phyloP scores from a whole-genome alignment of 2,888 invertebrate species.

The Melanargia galathea region DNA sequence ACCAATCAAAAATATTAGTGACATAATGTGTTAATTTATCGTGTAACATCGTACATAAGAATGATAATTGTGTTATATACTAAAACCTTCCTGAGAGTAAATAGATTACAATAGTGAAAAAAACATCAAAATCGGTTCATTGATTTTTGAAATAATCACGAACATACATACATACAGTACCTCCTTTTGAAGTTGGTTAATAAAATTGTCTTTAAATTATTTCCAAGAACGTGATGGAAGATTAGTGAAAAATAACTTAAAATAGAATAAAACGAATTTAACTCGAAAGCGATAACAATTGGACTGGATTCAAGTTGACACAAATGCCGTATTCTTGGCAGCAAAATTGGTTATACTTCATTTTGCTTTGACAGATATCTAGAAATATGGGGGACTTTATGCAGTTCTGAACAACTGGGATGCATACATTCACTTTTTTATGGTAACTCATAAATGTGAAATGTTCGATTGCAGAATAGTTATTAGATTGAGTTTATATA shows the following conservation, averaged over 20 bases:
- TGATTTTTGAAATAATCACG: too few species aligned
- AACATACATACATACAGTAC: too few species aligned
- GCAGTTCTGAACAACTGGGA: conserved; percentile 24
- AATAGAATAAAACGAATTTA: conserved; percentile 24
- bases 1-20: too few species aligned
- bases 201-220: too few species aligned
- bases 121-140: too few species aligned
- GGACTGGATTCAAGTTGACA: conserved; percentile 34
- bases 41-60: too few species aligned
- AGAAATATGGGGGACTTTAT: conserved; percentile 29
- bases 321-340: conserved; percentile 35
- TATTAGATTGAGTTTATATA: background rate
- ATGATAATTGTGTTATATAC: too few species aligned
- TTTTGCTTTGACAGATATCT: conserved; percentile 28
- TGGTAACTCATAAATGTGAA: background rate
- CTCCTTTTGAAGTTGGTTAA: too few species aligned
- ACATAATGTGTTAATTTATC: too few species aligned
- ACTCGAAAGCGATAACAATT: conserved; percentile 28
- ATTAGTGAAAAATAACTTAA: conserved; percentile 23
- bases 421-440: conserved; percentile 19
- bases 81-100: too few species aligned
- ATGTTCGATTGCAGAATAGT: conserved; percentile 3
- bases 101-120: too few species aligned
- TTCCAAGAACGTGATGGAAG: conserved; percentile 21
- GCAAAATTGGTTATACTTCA: conserved; percentile 32